Percentiles rank a stretch among this genome's conserved stretches.
Evolutionary conservation across 2,797 vertebrate genomes (phyloP).

Genomic region (Amphiprion clarkii): DNA sequence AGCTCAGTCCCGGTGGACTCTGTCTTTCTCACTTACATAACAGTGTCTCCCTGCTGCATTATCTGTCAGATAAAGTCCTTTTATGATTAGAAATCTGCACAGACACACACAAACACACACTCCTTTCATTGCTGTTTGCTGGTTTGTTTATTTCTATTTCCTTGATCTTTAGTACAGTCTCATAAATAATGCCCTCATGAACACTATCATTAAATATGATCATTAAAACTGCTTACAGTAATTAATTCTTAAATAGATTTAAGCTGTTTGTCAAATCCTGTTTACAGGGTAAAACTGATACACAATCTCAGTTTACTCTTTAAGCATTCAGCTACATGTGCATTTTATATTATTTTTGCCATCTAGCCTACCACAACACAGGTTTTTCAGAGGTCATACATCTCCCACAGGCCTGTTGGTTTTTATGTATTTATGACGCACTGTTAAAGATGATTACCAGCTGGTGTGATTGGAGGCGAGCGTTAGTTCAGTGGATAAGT

Average conservation of each 20-base stretch:
- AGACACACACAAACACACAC: not conserved
- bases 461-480: slow-evolving; percentile 4
- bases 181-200: slow-evolving; percentile 42
- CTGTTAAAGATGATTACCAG: slow-evolving; percentile 40
- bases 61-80: slow-evolving; percentile 55
- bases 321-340: not conserved
- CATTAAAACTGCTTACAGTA: not conserved
- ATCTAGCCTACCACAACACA: too few species aligned
- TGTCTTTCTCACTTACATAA: slow-evolving; percentile 61
- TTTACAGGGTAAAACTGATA: not conserved
- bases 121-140: not conserved
- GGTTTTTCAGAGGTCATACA: not conserved
- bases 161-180: slow-evolving; percentile 43
- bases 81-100: slow-evolving; percentile 46
- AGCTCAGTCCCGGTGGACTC: slow-evolving; percentile 48
- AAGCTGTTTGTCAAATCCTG: not conserved
- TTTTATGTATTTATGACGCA: slow-evolving; percentile 55
- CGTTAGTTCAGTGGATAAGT: slow-evolving; percentile 6
- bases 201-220: slow-evolving; percentile 3
- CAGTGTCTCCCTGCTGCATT: slow-evolving; percentile 28
- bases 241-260: too few species aligned
- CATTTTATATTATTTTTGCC: not conserved
- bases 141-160: not conserved
- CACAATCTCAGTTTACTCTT: not conserved
- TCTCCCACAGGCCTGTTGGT: not conserved